These are phyloP conservation scores for honey bee (Apis mellifera) DNA, from an alignment of 1,140 invertebrate species.

Conservation along the genomic window DNA sequence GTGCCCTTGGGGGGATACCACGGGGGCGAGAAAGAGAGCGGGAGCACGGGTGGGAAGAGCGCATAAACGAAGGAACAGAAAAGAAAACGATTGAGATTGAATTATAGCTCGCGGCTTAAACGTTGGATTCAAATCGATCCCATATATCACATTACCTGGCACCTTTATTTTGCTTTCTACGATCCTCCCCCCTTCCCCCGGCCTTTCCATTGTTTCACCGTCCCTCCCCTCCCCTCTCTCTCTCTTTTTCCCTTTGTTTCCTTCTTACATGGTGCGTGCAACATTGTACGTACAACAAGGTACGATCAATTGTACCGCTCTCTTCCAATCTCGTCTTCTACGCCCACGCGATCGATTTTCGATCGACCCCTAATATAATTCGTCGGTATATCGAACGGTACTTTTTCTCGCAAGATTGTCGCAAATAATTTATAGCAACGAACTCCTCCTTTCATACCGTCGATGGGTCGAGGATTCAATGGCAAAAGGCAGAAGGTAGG, in stretches of 20 bases:
- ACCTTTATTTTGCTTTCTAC: slow-evolving; percentile 67
- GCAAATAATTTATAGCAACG: neutral
- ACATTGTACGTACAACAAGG: slow-evolving; percentile 11
- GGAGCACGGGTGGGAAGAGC: neutral
- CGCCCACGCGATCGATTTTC: slow-evolving; percentile 34
- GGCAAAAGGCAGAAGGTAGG: neutral
- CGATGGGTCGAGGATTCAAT: neutral
- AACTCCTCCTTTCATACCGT: neutral
- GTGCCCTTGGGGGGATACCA: slow-evolving; percentile 50
- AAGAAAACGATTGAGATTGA: slow-evolving; percentile 65
- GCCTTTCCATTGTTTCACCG: slow-evolving; percentile 44
- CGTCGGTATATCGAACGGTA: neutral
- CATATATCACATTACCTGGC: slow-evolving; percentile 67
- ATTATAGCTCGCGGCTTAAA: slow-evolving; percentile 64
- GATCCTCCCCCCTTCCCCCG: slow-evolving; percentile 7
- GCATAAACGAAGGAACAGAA: slow-evolving; percentile 3
- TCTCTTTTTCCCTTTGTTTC: slow-evolving; percentile 27
- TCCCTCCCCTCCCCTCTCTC: neutral
- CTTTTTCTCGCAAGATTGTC: neutral
- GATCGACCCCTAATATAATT: neutral
- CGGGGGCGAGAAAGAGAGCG: neutral
- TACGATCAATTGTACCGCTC: slow-evolving; percentile 12
- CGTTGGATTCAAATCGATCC: slow-evolving; percentile 67
- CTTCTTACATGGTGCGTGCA: slow-evolving; percentile 13
- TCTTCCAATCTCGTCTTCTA: neutral